Evolutionary conservation across 2,797 vertebrate species (phyloP), one percentile per base, ranked within the genome.

Genomic region (Podarcis lilfordi): DNA sequence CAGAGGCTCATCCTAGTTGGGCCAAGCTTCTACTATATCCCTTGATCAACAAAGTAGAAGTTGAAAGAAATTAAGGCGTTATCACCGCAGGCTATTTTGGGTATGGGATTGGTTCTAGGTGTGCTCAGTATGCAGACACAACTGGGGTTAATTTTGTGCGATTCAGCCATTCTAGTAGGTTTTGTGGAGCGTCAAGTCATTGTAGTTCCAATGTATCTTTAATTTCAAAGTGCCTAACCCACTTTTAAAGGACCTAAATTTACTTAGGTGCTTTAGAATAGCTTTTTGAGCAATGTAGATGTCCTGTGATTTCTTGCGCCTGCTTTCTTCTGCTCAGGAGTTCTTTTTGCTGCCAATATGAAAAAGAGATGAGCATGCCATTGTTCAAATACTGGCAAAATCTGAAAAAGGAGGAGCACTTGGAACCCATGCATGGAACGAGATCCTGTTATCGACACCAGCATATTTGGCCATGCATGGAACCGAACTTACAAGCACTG

Each of bases 171-270:
- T 81, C 29, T 68, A 29, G n/a, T 68, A 35, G n/a, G 32, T 80
- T 55, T 35, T 66, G 40, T 23, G 68, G 19, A 71, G 8, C 29
- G 19, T 72, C 43, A 78, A 64, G 74, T 40, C 37, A 85, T 80
- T 71, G 37, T 23, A 85, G 2, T 45, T 23, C 84, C 77, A 75
- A 88, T 88, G 83, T 1, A 0, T 40, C 40, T 9, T 80, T 82
- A 55, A 82, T 86, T 86, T 89, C 79, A 85, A 74, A 35, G 40
- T 85, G 55, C 75, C 76, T 74, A 35, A 66, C n/a, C 29, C 29
- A 40, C 17, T 50, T 84, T 79, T 55, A 55, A 55, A 32, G 45
- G 32, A 71, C 84, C 55, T 55, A 74, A 66, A 74, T 19, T n/a
- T 71, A 68, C 9, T 78, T 50, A 32, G 40, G 81, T 50, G 17